Evolutionary conservation across 1,140 invertebrate genomes (phyloP).

Genomic region (Lysiphlebus fabarum): DNA sequence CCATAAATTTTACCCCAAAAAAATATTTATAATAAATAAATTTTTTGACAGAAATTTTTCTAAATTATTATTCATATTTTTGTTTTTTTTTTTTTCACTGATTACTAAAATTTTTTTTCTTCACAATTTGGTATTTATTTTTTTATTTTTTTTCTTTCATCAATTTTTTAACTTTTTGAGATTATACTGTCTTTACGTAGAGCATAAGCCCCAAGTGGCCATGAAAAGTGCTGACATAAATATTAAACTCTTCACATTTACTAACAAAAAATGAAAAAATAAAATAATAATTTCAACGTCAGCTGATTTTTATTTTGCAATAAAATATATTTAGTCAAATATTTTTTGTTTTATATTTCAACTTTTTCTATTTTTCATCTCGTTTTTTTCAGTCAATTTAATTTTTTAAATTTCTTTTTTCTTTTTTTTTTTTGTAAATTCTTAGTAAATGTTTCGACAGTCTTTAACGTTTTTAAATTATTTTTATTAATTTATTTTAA

Average conservation of each 20-base stretch:
- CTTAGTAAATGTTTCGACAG: constrained; percentile 16
- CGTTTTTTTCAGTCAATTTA: neutral
- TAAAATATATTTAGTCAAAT: no score
- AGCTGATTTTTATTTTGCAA: constrained; percentile 5
- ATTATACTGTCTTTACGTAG: neutral
- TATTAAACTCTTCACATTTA: constrained; percentile 15
- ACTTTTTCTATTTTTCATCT: neutral
- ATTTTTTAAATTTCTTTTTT: constrained; percentile 5
- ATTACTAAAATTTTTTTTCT: no score
- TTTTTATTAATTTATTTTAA: constrained; percentile 17
- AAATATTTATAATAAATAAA: no score
- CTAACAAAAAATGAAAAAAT: constrained; percentile 1
- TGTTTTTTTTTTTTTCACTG: no score
- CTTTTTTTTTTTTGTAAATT: neutral
- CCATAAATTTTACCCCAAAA: no score
- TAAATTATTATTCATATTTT: no score
- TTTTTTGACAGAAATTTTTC: no score
- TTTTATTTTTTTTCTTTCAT: constrained; percentile 8
- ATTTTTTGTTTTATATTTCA: neutral
- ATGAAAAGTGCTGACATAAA: constrained; percentile 21
- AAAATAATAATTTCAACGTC: constrained; percentile 15
- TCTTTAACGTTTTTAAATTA: constrained; percentile 27
- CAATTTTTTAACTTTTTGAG: neutral
- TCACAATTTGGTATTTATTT: neutral
- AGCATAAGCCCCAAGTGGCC: constrained; percentile 7